A percentile compares a stretch with the other conserved stretches of the same genome.
Conservation (phyloP, 2,888 invertebrate genomes). For the Leptinotarsa haldemani region DNA sequence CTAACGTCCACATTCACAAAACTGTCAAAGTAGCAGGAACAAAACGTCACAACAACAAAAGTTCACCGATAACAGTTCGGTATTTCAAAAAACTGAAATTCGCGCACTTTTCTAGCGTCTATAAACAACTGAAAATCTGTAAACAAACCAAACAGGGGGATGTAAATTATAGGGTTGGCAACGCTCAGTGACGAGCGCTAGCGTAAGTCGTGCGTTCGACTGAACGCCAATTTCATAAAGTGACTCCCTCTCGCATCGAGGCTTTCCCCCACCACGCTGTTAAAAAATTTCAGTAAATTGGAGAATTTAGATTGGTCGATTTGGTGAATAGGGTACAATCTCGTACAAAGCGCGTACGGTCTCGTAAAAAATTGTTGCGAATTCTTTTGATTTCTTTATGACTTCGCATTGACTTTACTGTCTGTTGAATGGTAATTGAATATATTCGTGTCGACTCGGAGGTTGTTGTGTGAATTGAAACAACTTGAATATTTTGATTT, state of each 20-base stretch:
- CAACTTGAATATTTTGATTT: constrained; percentile 11
- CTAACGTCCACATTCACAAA: constrained; percentile 21
- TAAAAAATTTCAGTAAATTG: constrained; percentile 54
- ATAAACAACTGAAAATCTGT: constrained; percentile 20
- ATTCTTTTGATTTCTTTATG: constrained; percentile 31
- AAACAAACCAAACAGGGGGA: constrained; percentile 43
- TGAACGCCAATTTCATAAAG: constrained; percentile 38
- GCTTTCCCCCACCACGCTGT: constrained; percentile 41
- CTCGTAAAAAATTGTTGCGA: constrained; percentile 36
- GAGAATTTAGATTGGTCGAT: constrained; percentile 54
- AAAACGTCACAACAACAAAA: constrained; percentile 23
- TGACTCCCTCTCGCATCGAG: constrained; percentile 45
- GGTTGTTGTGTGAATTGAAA: constrained; percentile 21
- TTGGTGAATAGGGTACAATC: constrained; percentile 49
- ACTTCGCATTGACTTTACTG: constrained; percentile 26
- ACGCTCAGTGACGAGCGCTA: constrained; percentile 37
- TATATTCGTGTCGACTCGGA: constrained; percentile 17
- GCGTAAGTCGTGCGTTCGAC: constrained; percentile 45
- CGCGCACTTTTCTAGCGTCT: constrained; percentile 25
- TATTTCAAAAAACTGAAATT: constrained; percentile 14
- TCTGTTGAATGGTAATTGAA: constrained; percentile 31
- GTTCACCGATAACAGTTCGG: constrained; percentile 12
- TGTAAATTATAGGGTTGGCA: constrained; percentile 37
- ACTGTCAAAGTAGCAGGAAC: constrained; percentile 13
- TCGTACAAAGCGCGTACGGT: constrained; percentile 39